Evolutionary conservation across 2,113 vertebrate genomes (phyloP).

Genomic region (Saimiri boliviensis): DNA sequence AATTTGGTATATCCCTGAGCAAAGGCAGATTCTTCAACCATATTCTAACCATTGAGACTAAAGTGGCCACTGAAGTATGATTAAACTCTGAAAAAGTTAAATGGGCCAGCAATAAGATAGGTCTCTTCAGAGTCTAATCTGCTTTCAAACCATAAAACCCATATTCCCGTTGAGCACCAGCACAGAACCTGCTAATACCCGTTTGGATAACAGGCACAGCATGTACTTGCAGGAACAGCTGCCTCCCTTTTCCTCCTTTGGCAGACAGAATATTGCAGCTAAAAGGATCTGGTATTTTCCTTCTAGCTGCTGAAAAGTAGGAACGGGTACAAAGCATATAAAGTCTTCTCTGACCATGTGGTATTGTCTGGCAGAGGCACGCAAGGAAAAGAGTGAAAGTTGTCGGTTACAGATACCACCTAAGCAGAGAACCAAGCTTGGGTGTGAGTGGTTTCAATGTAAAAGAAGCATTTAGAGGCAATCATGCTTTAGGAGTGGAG

Average conservation of each 20-base stretch:
- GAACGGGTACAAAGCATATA: not conserved
- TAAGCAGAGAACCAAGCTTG: not conserved
- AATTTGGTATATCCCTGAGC: not conserved
- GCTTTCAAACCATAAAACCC: not conserved
- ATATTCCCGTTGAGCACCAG: not conserved
- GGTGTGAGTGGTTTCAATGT: too few relatives aligned
- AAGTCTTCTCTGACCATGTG: not conserved
- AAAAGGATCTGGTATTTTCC: not conserved
- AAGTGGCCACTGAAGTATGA: not conserved
- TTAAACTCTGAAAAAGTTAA: not conserved
- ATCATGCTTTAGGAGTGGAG: not conserved
- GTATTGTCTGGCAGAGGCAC: not conserved
- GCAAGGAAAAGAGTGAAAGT: not conserved
- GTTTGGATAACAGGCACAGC: not conserved
- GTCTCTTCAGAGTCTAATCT: not conserved
- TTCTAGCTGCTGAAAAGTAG: not conserved
- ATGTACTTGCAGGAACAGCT: not conserved
- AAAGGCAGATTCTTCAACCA: not conserved
- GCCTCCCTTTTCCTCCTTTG: not conserved
- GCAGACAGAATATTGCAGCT: not conserved
- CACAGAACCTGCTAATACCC: not conserved
- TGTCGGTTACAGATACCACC: not conserved
- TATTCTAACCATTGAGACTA: not conserved
- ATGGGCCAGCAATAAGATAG: not conserved
- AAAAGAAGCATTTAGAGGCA: not conserved